These are phyloP conservation scores for Cavia porcellus DNA, from an alignment of 2,113 vertebrate species.

Conservation along the genomic window DNA sequence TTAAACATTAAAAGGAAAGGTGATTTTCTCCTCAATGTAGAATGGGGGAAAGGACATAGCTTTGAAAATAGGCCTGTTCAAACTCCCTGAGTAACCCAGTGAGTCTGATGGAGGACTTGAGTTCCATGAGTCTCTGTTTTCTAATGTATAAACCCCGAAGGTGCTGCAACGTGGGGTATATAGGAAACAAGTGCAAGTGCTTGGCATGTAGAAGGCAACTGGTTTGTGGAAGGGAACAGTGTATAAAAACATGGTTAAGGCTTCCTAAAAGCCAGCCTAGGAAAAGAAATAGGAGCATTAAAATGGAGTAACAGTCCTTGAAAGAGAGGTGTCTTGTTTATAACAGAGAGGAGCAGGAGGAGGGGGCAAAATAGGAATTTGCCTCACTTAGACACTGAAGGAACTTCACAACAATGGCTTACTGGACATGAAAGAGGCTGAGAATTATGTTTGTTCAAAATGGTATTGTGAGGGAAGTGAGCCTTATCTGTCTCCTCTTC, in stretches of 20 bases:
- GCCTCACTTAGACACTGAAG: not conserved
- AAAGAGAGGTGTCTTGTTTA: not conserved
- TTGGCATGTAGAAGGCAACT: not conserved
- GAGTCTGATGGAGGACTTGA: not conserved
- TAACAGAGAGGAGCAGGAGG: not conserved
- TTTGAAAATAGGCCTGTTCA: not conserved
- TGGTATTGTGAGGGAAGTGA: not conserved
- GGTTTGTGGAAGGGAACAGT: not conserved
- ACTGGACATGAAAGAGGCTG: not conserved
- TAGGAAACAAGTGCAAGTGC: not conserved
- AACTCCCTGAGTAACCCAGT: not conserved
- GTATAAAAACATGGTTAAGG: not conserved
- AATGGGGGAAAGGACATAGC: not conserved
- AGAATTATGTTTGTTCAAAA: not conserved
- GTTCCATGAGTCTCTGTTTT: not conserved
- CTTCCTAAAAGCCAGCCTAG: not conserved
- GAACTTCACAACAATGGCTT: not conserved
- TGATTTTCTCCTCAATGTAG: not conserved
- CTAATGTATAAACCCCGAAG: not conserved
- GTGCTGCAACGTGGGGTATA: not conserved
- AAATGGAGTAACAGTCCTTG: not conserved
- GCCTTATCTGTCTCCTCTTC: not conserved
- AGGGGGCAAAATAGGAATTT: not conserved
- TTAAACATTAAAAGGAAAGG: not conserved
- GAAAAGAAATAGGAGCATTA: not conserved